Evolutionary conservation across 2,797 vertebrate genomes (phyloP).

Genomic region (Danionella dracula): DNA sequence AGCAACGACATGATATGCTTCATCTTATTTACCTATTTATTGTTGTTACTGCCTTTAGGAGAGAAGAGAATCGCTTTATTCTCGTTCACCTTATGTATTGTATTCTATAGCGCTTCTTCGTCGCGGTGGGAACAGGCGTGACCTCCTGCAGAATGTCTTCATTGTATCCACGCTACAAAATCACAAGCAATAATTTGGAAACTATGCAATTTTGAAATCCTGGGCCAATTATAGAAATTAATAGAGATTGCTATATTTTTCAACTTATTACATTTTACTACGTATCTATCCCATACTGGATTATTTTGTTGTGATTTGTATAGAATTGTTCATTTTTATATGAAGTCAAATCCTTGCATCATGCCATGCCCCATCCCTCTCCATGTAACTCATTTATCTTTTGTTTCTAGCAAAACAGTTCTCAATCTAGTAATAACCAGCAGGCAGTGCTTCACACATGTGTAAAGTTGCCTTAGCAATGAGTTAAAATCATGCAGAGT

Average conservation of each 20-base stretch:
- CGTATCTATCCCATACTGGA: slow-evolving; percentile 84
- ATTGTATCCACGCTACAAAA: slow-evolving; percentile 74
- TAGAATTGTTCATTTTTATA: slow-evolving; percentile 88
- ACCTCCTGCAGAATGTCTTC: slow-evolving; percentile 68
- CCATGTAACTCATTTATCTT: slow-evolving; percentile 77
- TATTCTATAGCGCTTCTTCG: slow-evolving; percentile 68
- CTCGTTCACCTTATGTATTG: slow-evolving; percentile 67
- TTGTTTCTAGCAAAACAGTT: slow-evolving; percentile 72
- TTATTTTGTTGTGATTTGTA: slow-evolving; percentile 92
- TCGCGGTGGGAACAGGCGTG: slow-evolving; percentile 56
- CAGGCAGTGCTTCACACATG: slow-evolving; percentile 77
- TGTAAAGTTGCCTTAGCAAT: slow-evolving; percentile 84
- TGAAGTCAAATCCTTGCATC: slow-evolving; percentile 83
- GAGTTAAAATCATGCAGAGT: slow-evolving; percentile 71
- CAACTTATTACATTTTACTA: slow-evolving; percentile 85
- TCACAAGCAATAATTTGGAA: slow-evolving; percentile 91
- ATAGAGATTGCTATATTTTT: slow-evolving; percentile 88
- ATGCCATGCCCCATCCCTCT: slow-evolving; percentile 77
- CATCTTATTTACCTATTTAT: slow-evolving; percentile 69
- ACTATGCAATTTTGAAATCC: slow-evolving; percentile 93
- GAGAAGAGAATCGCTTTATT: slow-evolving; percentile 58
- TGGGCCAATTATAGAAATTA: slow-evolving; percentile 75
- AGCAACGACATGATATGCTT: slow-evolving; percentile 62
- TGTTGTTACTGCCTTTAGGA: slow-evolving; percentile 70
- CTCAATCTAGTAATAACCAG: slow-evolving; percentile 73